Percentiles rank a stretch among this genome's conserved stretches.
Evolutionary conservation across 1,140 invertebrate genomes (phyloP).

Genomic region (Agrypnia vestita): DNA sequence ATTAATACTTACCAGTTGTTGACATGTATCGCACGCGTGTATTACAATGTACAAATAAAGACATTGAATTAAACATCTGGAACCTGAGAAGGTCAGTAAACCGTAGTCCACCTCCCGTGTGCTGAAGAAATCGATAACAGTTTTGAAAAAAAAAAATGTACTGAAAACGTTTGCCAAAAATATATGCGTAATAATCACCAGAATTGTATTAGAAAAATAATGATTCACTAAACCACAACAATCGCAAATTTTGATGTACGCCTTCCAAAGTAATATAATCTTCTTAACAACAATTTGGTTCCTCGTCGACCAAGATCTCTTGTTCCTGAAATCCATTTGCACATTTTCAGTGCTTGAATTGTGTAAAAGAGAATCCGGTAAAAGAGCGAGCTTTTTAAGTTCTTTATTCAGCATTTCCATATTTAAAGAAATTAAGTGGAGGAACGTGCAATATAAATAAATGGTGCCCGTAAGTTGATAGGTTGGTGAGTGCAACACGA

Average conservation of each 20-base stretch:
- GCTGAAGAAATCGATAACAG: background rate
- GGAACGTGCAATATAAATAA: background rate
- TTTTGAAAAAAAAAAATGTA: background rate
- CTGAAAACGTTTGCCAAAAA: conserved; percentile 6
- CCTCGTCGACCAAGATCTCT: background rate
- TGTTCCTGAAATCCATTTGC: background rate
- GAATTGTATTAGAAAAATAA: conserved; percentile 26
- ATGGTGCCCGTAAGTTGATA: background rate
- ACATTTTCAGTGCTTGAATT: background rate
- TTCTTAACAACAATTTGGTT: background rate
- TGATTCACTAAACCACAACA: background rate
- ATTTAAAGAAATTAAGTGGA: background rate
- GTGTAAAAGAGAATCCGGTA: too few species aligned
- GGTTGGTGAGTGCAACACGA: background rate
- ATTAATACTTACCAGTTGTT: conserved; percentile 24
- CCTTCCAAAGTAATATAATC: conserved; percentile 9
- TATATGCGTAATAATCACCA: background rate
- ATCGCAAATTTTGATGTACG: conserved; percentile 13
- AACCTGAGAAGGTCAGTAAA: too few species aligned
- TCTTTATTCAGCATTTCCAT: conserved; percentile 8
- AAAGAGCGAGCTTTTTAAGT: background rate
- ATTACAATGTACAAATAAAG: background rate
- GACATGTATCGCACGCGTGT: background rate
- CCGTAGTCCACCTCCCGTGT: too few species aligned
- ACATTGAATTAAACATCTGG: background rate